Evolutionary conservation across 2,113 vertebrate genomes (phyloP).

Genomic region (Crotalus viridis): DNA sequence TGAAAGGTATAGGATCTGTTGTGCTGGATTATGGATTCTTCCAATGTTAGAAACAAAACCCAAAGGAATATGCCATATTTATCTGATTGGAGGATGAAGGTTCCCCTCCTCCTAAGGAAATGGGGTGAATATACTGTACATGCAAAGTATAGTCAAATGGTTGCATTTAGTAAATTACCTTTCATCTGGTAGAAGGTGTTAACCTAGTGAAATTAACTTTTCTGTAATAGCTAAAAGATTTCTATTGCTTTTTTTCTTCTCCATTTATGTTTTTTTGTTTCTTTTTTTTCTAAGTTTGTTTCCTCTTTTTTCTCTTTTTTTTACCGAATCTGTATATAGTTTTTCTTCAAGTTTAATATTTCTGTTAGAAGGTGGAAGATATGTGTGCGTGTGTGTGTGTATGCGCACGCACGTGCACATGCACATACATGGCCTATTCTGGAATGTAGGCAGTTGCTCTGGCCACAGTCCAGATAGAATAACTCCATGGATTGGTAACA

Average conservation of each 20-base stretch:
- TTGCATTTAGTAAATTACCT: neutral
- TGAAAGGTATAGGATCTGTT: neutral
- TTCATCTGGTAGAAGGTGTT: neutral
- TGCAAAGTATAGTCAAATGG: neutral
- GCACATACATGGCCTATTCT: too few species aligned
- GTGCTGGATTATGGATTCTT: neutral
- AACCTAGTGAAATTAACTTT: neutral
- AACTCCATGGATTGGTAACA: too few species aligned
- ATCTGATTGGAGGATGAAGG: neutral
- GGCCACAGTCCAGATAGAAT: too few species aligned
- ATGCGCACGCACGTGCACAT: too few species aligned
- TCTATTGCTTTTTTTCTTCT: neutral
- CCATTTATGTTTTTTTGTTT: neutral
- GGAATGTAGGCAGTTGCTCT: too few species aligned
- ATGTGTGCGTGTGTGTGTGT: too few species aligned
- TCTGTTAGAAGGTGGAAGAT: too few species aligned
- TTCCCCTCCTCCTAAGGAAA: neutral
- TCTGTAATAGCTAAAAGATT: neutral
- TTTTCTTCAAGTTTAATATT: too few species aligned
- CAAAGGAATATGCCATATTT: neutral
- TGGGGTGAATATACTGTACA: neutral
- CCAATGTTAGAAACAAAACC: neutral
- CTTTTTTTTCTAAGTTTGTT: neutral
- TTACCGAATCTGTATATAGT: too few species aligned
- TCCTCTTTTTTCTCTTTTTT: neutral